Base-by-base conservation (phyloP, 2,888 invertebrate genomes). In the Octodonta nipae region DNA sequence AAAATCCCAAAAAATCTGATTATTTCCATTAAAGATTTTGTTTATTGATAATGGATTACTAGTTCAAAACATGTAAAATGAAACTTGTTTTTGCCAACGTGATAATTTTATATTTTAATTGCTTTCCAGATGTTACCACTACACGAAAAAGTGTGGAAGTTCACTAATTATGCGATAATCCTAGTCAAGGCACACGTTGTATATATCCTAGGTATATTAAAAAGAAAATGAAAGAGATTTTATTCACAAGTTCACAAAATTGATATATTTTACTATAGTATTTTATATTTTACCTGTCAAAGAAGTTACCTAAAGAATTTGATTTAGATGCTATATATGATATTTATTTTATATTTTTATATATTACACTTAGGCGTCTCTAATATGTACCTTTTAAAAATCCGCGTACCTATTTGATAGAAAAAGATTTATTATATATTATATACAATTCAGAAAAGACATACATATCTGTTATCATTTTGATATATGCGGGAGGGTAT, bases 131-230 rank as follows among this genome's bases (percentile, higher is more conserved):
- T 22, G 22, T 22, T 22, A 22, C 22, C 22, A 22, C 22, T 22
- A 22, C 22, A 22, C 22, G 22, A 22, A 22, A n/a, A 22, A 22
- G 22, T 22, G 22, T 22, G 22, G 22, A 22, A 22, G n/a, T 22
- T 22, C 22, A 22, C 22, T 22, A 22, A 22, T 11, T 3, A 22
- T 22, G 22, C 22, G 22, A 22, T 22, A 22, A 22, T 22, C 22
- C 22, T 22, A 22, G 22, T 22, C 22, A 22, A 22, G 22, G 22
- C 22, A 22, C 22, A 10, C 11, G n/a, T 22, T 22, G 22, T 22
- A 22, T 22, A 22, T 22, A 22, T 22, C 22, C 22, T 22, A 22
- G 22, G 11, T 22, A 22, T 22, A 22, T 22, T 22, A 22, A 22
- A 22, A 22, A 10, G 22, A 10, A 22, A 22, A 22, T 10, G 22